Evolutionary conservation across 2,113 vertebrate species (phyloP), one percentile per base, ranked within the genome.

Genomic region (Vidua chalybeata): DNA sequence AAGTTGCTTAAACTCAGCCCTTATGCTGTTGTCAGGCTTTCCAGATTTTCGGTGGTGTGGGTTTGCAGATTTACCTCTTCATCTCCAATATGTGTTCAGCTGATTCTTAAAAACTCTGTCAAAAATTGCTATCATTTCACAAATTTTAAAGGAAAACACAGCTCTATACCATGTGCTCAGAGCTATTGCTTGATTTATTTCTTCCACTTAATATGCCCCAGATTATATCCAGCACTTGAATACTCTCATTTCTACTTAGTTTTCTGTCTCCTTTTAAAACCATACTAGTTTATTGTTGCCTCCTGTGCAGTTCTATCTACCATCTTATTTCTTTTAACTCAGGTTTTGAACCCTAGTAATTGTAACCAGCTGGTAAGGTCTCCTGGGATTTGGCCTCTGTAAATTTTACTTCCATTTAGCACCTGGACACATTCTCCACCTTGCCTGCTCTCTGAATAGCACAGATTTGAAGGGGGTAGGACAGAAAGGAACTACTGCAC

Each of bases 121-220:
- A 96, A 89, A 96, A 97, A 64, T 63, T 64, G 48, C 73, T 94
- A 74, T 93, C 85, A 72, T 96, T 92, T 96, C 95, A 96, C 94
- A 96, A 96, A 93, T 96, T 96, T 90, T 93, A 90, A 86, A 82
- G 64, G 69, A 94, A 92, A 95, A 41, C 79, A 86, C 79, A 92
- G 73, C 56, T 67, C 83, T 84, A 24, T 56, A 90, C 96, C 96
- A 96, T 96, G 83, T 94, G 94, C 77, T 93, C 88, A 89, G 84
- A 96, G 88, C 93, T 97, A 96, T 97, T 86, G 88, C 92, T 93
- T 96, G 94, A 96, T 97, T 96, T 96, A 97, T 97, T 96, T 89
- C 94, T 97, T 97, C 92, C 95, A 93, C 80, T 93, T 96, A 96
- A 96, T 96, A 75, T 95, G 73, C 73, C 93, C 94, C 92, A 96